Evolutionary conservation across 2,113 vertebrate genomes (phyloP).

Genomic region (Micromys minutus): DNA sequence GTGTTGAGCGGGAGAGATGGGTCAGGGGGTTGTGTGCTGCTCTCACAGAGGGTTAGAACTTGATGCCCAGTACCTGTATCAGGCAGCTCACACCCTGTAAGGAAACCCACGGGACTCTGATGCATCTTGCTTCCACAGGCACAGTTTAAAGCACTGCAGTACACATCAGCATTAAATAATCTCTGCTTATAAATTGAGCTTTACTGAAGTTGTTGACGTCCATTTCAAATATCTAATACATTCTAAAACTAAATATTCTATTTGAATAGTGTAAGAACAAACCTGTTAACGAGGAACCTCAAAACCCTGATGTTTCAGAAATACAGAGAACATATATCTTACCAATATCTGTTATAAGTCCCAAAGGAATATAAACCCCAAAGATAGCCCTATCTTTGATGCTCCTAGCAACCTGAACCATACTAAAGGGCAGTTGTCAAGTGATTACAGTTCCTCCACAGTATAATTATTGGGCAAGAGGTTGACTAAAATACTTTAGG

Average conservation of each 20-base stretch:
- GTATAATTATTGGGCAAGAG: background rate
- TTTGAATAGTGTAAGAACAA: conserved; percentile 29
- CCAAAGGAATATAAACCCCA: conserved; percentile 8
- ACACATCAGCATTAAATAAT: background rate
- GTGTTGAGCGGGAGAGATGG: no score
- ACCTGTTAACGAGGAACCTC: conserved; percentile 16
- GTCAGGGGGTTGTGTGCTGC: background rate
- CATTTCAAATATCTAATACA: background rate
- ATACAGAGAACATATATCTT: background rate
- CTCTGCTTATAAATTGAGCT: conserved; percentile 31
- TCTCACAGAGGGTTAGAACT: no score
- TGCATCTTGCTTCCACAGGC: background rate
- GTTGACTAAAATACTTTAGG: background rate
- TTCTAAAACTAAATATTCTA: conserved; percentile 5
- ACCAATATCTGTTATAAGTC: background rate
- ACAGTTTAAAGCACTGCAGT: conserved; percentile 2
- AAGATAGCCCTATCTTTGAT: background rate
- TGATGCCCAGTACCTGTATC: background rate
- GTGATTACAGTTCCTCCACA: background rate
- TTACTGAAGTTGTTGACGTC: background rate
- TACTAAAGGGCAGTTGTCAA: background rate
- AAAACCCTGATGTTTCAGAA: background rate
- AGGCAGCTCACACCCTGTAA: background rate
- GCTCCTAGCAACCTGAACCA: background rate
- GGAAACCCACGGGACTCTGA: background rate